Conservation (phyloP, 1,140 invertebrate species). For the Atta texana region DNA sequence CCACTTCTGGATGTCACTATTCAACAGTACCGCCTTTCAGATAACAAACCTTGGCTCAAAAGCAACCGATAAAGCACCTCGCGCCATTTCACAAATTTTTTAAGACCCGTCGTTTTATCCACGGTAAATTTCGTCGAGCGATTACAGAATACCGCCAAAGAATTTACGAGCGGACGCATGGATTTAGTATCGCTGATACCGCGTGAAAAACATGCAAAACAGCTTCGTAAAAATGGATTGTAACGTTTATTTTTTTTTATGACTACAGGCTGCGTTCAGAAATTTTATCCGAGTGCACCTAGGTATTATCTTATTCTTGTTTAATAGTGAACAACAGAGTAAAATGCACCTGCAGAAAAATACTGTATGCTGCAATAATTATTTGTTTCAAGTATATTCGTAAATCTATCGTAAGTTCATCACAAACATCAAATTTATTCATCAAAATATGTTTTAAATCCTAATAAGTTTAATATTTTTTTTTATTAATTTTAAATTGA, state of each 20-base stretch:
- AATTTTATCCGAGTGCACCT: no score
- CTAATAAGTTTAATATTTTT: no score
- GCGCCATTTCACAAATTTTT: constrained; percentile 59
- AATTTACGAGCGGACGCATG: constrained; percentile 30
- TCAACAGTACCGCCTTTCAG: neutral
- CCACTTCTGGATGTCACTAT: neutral
- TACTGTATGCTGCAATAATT: no score
- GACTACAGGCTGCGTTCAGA: neutral
- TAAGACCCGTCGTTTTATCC: constrained; percentile 38
- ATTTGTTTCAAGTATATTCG: no score
- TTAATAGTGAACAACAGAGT: no score
- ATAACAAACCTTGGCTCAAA: constrained; percentile 43
- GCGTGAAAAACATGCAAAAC: neutral
- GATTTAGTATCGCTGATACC: constrained; percentile 42
- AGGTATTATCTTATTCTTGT: no score
- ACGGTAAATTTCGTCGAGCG: constrained; percentile 34
- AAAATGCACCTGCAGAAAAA: no score
- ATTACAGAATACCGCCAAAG: neutral
- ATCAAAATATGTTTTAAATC: no score
- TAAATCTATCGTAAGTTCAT: no score
- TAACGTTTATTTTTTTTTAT: neutral
- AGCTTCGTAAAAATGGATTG: constrained; percentile 17
- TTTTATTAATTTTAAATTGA: no score
- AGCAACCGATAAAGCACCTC: constrained; percentile 45
- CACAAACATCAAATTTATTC: no score